A percentile compares a stretch with the other conserved stretches of the same genome.
phyloP scores from a whole-genome alignment of 23 tunicate genomes.

The Halocynthia roretzi region DNA sequence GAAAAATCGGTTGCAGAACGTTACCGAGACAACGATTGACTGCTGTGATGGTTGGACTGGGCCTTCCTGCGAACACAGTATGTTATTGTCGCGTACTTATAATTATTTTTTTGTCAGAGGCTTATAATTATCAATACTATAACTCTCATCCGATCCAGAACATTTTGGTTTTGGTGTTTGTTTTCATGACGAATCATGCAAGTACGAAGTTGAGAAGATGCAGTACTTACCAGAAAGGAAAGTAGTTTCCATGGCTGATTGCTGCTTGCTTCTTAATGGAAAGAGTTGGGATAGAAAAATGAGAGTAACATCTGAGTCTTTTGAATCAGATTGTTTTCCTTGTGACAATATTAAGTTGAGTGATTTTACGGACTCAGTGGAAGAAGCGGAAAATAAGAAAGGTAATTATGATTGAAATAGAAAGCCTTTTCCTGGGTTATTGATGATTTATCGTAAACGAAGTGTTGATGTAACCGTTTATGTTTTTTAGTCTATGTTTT shows the following conservation, averaged over 20 bases:
- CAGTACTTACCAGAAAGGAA: not conserved
- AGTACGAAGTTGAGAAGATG: not conserved
- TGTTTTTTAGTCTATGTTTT: too few species aligned
- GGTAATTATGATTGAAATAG: too few species aligned
- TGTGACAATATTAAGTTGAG: not conserved
- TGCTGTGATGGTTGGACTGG: constrained; percentile 38
- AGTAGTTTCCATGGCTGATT: constrained; percentile 21
- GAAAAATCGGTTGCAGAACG: not conserved
- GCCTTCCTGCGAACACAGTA: constrained; percentile 15
- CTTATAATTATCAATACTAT: too few species aligned
- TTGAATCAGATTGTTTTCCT: not conserved
- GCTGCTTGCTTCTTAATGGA: constrained; percentile 40
- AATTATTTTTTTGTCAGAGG: not conserved
- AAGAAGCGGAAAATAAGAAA: too few species aligned
- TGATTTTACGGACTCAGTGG: not conserved
- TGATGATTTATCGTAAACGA: too few species aligned
- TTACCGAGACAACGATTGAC: constrained; percentile 11
- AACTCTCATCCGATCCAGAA: too few species aligned
- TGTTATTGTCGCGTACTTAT: not conserved
- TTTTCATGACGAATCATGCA: constrained; percentile 4
- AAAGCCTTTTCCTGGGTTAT: too few species aligned
- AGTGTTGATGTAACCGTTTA: too few species aligned
- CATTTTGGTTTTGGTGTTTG: not conserved
- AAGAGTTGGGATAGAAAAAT: constrained; percentile 27
- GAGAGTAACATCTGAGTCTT: not conserved